Percentiles rank a stretch among this genome's conserved stretches.
Evolutionary conservation across 2,113 vertebrate genomes (phyloP).

Genomic region (Sander lucioperca): DNA sequence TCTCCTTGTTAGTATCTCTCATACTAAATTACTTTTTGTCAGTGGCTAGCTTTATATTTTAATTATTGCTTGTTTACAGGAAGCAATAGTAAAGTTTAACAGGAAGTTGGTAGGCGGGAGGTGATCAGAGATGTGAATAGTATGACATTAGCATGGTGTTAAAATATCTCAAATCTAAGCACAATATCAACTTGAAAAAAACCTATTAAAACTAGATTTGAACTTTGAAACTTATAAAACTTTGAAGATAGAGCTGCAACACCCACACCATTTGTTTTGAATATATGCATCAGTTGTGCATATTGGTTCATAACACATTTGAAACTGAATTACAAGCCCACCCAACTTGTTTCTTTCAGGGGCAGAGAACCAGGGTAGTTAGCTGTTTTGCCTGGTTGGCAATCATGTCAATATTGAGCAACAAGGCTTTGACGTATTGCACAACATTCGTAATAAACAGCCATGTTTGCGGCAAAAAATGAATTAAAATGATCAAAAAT

Average conservation of each 20-base stretch:
- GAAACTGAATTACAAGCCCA: not conserved
- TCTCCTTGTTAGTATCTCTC: no score
- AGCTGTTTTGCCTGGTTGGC: not conserved
- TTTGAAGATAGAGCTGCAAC: not conserved
- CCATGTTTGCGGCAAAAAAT: not conserved
- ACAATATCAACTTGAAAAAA: not conserved
- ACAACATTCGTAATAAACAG: not conserved
- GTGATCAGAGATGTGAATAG: not conserved
- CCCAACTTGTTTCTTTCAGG: not conserved
- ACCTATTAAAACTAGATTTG: not conserved
- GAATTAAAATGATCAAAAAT: not conserved
- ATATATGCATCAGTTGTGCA: not conserved
- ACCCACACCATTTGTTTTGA: not conserved
- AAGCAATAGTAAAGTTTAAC: no score
- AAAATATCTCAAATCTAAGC: not conserved
- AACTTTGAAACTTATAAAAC: not conserved
- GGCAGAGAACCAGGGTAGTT: not conserved
- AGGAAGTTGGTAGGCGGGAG: not conserved
- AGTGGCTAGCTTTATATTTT: no score
- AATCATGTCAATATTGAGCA: not conserved
- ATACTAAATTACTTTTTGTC: no score
- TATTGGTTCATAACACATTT: no score
- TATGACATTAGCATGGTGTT: not conserved
- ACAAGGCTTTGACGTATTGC: not conserved
- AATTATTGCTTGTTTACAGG: no score